Conservation (phyloP, 2,888 invertebrate species). For the Eupithecia centaureata region DNA sequence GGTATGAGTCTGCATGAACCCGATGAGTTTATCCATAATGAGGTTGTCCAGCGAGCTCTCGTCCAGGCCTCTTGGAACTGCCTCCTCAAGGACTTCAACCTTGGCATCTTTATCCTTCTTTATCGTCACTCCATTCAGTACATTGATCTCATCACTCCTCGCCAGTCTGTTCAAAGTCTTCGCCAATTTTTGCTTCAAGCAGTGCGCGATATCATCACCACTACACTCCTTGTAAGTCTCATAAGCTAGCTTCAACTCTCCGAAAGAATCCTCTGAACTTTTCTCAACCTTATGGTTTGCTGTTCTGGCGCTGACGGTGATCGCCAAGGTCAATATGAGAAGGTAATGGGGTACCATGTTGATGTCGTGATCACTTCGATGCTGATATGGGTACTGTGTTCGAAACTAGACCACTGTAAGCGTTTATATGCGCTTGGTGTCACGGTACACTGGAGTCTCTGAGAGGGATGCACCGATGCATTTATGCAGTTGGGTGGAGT, state of each 20-base stretch:
- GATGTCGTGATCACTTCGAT: constrained; percentile 71
- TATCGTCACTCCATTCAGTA: constrained; percentile 90
- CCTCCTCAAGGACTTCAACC: constrained; percentile 86
- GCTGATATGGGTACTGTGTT: constrained; percentile 75
- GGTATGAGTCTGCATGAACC: constrained; percentile 91
- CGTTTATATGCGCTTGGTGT: constrained; percentile 82
- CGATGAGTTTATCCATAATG: constrained; percentile 89
- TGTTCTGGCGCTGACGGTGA: constrained; percentile 80
- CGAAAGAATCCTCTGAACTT: constrained; percentile 81
- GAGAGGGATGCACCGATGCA: constrained; percentile 81
- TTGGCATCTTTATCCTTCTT: constrained; percentile 85
- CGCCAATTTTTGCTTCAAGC: constrained; percentile 91
- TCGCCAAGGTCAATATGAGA: constrained; percentile 81
- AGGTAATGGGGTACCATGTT: constrained; percentile 85
- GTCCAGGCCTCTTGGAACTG: constrained; percentile 88
- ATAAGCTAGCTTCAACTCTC: constrained; percentile 89
- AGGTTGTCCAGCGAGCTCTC: constrained; percentile 89
- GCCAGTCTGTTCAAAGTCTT: constrained; percentile 90
- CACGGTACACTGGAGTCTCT: constrained; percentile 75
- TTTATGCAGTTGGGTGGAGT: constrained; percentile 68
- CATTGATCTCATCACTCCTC: constrained; percentile 86
- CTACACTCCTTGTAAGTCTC: constrained; percentile 93
- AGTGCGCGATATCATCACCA: constrained; percentile 87
- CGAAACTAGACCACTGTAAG: constrained; percentile 70
- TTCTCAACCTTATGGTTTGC: constrained; percentile 77